phyloP scores from a whole-genome alignment of 2,888 invertebrate species.

The Synanthedon formicaeformis region DNA sequence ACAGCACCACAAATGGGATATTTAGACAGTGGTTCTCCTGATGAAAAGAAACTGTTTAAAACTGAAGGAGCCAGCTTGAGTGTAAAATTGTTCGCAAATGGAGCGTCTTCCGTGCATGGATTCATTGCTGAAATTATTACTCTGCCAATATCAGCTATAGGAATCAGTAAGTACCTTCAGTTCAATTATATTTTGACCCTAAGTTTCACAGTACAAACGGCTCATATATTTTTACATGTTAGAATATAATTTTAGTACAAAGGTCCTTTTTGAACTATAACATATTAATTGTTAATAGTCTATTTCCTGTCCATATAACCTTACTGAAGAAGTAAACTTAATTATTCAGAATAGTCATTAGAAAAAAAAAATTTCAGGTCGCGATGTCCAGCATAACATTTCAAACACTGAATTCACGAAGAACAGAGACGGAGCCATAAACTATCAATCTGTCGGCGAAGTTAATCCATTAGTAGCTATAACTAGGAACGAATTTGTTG shows the following conservation, averaged over 20 bases:
- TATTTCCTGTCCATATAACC: too few relatives aligned
- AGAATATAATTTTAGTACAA: too few relatives aligned
- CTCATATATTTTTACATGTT: too few relatives aligned
- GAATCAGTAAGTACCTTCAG: slow-evolving; percentile 78
- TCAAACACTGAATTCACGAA: slow-evolving; percentile 83
- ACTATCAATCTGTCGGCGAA: slow-evolving; percentile 93
- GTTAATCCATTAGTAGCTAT: slow-evolving; percentile 91
- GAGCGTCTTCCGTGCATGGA: slow-evolving; percentile 93
- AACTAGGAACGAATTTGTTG: slow-evolving; percentile 85
- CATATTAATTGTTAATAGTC: too few relatives aligned
- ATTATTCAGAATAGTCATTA: too few relatives aligned
- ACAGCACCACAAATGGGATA: slow-evolving; percentile 79
- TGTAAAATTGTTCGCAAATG: slow-evolving; percentile 92
- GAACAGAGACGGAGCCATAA: slow-evolving; percentile 89
- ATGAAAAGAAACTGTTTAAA: slow-evolving; percentile 81
- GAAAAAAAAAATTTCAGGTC: slow-evolving; percentile 70
- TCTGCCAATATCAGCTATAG: slow-evolving; percentile 90
- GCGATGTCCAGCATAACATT: slow-evolving; percentile 91
- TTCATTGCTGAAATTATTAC: slow-evolving; percentile 98
- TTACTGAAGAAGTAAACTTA: too few relatives aligned
- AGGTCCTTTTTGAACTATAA: too few relatives aligned
- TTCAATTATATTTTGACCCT: too few relatives aligned
- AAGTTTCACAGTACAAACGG: too few relatives aligned
- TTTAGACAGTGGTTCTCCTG: slow-evolving; percentile 77
- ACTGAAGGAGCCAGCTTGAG: slow-evolving; percentile 86